Conservation (phyloP, 2,888 invertebrate species). For the Coelinius sp. region DNA sequence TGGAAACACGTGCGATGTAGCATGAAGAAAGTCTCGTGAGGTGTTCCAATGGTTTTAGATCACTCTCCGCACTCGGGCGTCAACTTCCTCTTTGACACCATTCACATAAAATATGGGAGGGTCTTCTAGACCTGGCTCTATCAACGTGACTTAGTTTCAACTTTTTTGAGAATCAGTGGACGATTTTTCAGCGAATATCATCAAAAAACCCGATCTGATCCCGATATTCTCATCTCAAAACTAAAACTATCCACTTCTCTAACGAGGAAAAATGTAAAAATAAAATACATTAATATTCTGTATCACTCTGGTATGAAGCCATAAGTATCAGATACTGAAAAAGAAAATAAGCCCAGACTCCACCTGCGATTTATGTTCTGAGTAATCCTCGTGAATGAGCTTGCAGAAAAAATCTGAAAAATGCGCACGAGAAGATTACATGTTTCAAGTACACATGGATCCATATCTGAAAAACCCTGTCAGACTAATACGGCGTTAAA, state of each 20-base stretch:
- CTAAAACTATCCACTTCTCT: too few species aligned
- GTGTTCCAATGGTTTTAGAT: conserved; percentile 40
- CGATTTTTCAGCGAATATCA: conserved; percentile 54
- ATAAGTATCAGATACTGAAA: background rate
- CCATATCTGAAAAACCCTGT: background rate
- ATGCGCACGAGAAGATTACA: conserved; percentile 16
- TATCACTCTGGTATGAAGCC: background rate
- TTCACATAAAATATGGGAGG: conserved; percentile 65
- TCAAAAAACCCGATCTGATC: conserved; percentile 49
- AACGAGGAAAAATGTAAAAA: background rate
- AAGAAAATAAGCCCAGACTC: background rate
- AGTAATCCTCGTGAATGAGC: background rate
- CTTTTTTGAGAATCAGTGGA: conserved; percentile 37
- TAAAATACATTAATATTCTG: background rate
- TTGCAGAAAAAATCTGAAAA: background rate
- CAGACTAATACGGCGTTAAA: background rate
- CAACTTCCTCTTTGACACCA: conserved; percentile 62
- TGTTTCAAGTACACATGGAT: conserved; percentile 7
- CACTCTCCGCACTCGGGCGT: conserved; percentile 35
- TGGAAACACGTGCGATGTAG: background rate
- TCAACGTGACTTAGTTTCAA: background rate
- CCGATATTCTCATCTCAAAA: too few species aligned
- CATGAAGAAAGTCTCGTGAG: conserved; percentile 26
- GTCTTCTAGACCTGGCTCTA: conserved; percentile 48
- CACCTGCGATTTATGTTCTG: background rate